Base-by-base conservation (phyloP, 2,888 invertebrate species). In the Subacronicta megacephala region DNA sequence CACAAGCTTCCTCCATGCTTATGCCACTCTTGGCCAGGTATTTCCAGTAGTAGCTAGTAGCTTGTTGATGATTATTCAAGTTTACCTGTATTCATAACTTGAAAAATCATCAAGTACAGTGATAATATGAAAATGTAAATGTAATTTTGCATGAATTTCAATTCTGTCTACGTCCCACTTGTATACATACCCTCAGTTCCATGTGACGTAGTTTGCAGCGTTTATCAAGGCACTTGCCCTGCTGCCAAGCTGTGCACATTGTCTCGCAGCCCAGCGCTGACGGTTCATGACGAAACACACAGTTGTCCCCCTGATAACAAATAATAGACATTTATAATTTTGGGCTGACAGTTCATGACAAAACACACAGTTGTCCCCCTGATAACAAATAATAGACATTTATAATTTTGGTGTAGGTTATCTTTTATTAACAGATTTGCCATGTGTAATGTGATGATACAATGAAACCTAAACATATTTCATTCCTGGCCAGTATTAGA, bases 161-260 rank as follows among this genome's bases (percentile, higher is more conserved):
- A n/a, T 18, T 18, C 5, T 38, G 18, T 18, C 18, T 16, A 9
- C 4, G 20, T 9, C 29, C 26, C 10, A 4, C 9, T 36, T 35
- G 1, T n/a, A 35, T 51, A 83, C 94, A 86, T 90, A 97, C 97
- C 92, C 96, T 95, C 69, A 97, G 94, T 88, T 97, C 97, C 97
- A 98, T 98, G 88, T 98, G 98, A 79, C 98, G 95, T 81, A 96
- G 96, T 84, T 96, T 96, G 90, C 98, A 98, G 75, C 96, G 95
- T 78, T 96, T 95, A 81, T 97, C 96, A 35, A 95, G 92, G 85
- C 98, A 98, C 84, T 96, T 96, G 72, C 97, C 97, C 86, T 97
- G 96, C 84, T 96, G 96, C 98, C 98, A 98, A 68, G 96, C 96
- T 9, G 95, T 91, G 88, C 98, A 98, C 88, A 97, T 96, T 1